These are phyloP conservation scores for Bostrychus sinensis DNA, from an alignment of 2,113 vertebrate genomes.

Conservation along the genomic window DNA sequence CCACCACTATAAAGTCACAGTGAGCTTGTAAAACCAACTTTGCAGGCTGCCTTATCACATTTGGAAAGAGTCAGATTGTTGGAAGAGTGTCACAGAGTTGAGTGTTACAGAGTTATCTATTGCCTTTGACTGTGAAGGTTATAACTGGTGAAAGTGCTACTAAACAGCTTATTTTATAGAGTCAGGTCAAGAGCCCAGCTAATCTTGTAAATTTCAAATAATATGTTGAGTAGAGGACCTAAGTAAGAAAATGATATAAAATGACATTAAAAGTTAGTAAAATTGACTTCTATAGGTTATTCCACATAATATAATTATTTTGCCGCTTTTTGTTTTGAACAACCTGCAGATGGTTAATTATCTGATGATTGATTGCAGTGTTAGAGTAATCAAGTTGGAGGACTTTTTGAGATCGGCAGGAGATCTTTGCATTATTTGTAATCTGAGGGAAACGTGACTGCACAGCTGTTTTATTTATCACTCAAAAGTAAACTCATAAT, in stretches of 20 bases:
- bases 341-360: too few relatives aligned
- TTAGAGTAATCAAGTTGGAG: neutral
- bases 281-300: too few relatives aligned
- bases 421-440: neutral
- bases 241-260: too few relatives aligned
- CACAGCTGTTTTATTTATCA: neutral
- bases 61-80: too few relatives aligned
- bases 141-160: neutral
- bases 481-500: too few relatives aligned
- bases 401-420: neutral
- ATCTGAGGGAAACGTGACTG: neutral
- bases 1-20: slow-evolving; percentile 3
- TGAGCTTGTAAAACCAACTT: slow-evolving; percentile 5
- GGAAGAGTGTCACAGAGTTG: neutral
- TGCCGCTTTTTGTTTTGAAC: neutral
- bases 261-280: too few relatives aligned
- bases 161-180: neutral
- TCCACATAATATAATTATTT: too few relatives aligned
- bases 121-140: neutral
- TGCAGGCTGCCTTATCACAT: neutral
- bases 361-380: neutral
- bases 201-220: too few relatives aligned
- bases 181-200: too few relatives aligned
- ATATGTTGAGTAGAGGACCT: too few relatives aligned
- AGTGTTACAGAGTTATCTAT: neutral